phyloP scores from a whole-genome alignment of 2,797 vertebrate species.

The Hyperoplus lanceolatus region DNA sequence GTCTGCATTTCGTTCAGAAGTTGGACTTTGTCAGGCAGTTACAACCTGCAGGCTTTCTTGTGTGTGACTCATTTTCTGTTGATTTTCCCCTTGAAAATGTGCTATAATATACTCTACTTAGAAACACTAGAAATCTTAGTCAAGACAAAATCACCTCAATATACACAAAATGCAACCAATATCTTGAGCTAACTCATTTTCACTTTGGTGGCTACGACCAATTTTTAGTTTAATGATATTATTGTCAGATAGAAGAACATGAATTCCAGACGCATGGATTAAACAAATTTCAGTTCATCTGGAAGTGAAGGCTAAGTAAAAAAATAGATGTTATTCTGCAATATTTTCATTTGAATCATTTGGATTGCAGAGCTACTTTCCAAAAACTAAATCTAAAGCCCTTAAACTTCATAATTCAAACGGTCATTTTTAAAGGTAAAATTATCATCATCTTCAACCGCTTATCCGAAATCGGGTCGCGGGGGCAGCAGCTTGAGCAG shows the following conservation, averaged over 20 bases:
- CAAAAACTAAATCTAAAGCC: no score
- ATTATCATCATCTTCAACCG: no score
- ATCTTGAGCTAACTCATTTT: background rate
- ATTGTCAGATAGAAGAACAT: background rate
- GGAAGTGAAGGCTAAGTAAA: background rate
- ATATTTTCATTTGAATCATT: background rate
- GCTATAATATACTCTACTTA: background rate
- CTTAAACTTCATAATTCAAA: background rate
- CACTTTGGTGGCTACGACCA: background rate
- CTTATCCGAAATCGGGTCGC: no score
- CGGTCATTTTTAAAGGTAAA: background rate
- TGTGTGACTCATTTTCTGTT: conserved; percentile 15
- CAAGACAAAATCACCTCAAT: background rate
- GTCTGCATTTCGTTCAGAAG: conserved; percentile 29
- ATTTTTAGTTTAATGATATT: background rate
- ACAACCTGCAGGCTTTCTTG: background rate
- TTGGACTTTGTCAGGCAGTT: conserved; percentile 30
- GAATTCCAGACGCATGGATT: no score
- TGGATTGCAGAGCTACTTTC: background rate
- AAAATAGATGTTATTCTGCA: background rate
- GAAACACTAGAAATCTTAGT: background rate
- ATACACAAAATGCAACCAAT: background rate
- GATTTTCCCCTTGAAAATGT: background rate
- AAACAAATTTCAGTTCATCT: no score
- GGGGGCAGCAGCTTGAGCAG: no score